Evolutionary conservation across 1,140 invertebrate genomes (phyloP), one percentile per base, ranked within the genome.

Genomic region (Drosophila nikananu): DNA sequence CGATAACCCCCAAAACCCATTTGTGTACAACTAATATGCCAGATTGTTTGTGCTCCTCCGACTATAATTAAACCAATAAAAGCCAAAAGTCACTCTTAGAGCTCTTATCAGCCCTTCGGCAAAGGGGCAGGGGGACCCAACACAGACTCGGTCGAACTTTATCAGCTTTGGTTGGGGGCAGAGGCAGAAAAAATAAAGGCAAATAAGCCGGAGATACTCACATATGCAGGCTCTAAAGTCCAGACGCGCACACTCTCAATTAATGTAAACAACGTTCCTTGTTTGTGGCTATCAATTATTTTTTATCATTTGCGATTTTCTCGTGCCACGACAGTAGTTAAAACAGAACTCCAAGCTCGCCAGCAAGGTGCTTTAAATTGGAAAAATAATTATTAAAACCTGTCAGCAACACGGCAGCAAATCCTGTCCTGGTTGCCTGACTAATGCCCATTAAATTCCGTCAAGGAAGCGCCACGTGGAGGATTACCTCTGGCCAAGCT

Each of bases 51-150:
- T 12, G 48, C 49, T 27, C 25, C 27, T 13, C 10, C 13, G 37
- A 25, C 27, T 63, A 66, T 41, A 62, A 65, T 62, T 65, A 65
- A 65, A 62, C 35, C 62, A 65, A 65, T 30, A 42, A 62, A 61
- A 65, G 9, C 57, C 62, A 25, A 42, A 41, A 44, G 39, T 32
- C 57, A 35, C 59, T 62, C 27, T 25, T 62, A 7, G 39, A 62
- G 12, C 27, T 5, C 21, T 42, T 66, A 63, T 66, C 63, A 66
- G 63, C 39, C 63, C 63, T 66, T 66, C 13, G 23, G 55, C 63
- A 25, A 55, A 13, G 27, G 41, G 19, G 30, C 39, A 30, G 30
- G 30, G 37, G 27, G 2, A 27, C 19, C 17, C 19, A 41, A 15
- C 23, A 44, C 23, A 44, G 52, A 8, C 52, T 55, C 52, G 13